Evolutionary conservation across 2,888 invertebrate genomes (phyloP).

Genomic region (Notodonta ziczac): DNA sequence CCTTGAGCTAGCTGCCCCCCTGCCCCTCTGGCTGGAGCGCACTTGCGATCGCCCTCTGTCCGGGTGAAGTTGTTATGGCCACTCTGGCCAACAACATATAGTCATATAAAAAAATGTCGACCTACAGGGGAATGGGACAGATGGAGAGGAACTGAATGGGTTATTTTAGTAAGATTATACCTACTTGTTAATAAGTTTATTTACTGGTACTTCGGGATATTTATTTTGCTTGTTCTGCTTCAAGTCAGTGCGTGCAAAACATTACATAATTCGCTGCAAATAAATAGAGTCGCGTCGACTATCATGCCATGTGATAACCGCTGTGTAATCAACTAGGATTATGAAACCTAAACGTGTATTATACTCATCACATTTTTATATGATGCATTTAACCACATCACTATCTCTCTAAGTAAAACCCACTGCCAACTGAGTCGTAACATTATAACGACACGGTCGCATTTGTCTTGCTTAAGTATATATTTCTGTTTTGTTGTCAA

Average conservation of each 20-base stretch:
- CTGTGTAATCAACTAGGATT: conserved; percentile 21
- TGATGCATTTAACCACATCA: conserved; percentile 17
- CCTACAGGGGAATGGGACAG: too few relatives aligned
- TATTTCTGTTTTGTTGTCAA: not conserved
- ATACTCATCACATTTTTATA: conserved; percentile 23
- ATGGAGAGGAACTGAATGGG: too few relatives aligned
- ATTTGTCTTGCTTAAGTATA: not conserved
- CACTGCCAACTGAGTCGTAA: conserved; percentile 11
- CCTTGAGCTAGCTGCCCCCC: too few relatives aligned
- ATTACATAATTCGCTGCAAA: conserved; percentile 17
- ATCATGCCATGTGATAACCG: conserved; percentile 23
- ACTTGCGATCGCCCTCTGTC: too few relatives aligned
- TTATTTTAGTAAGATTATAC: too few relatives aligned
- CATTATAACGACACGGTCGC: not conserved
- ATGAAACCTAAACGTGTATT: conserved; percentile 25
- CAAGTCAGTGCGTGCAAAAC: not conserved
- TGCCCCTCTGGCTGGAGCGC: too few relatives aligned
- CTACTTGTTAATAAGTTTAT: too few relatives aligned
- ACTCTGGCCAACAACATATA: too few relatives aligned
- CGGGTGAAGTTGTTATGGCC: too few relatives aligned
- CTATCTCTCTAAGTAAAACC: conserved; percentile 19
- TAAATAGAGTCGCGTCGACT: conserved; percentile 14
- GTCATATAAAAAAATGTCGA: too few relatives aligned
- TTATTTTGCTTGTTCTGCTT: too few relatives aligned
- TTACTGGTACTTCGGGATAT: too few relatives aligned